phyloP scores from a whole-genome alignment of 2,888 invertebrate species.

The Lithophane socia region DNA sequence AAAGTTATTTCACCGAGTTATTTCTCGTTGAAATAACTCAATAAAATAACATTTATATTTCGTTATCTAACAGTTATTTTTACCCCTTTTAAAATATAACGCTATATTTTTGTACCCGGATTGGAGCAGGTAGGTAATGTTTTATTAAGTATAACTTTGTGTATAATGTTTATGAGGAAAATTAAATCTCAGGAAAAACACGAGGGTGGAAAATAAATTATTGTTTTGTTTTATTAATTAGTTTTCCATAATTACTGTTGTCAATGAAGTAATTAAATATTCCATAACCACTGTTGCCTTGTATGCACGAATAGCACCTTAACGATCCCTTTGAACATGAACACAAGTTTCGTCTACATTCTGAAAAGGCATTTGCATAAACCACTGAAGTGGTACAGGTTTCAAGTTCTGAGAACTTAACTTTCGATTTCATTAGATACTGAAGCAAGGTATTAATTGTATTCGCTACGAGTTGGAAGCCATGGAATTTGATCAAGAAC shows the following conservation, averaged over 20 bases:
- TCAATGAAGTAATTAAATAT: background rate
- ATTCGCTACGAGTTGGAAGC: background rate
- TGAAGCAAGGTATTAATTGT: background rate
- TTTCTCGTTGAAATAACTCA: background rate
- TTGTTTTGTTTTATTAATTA: background rate
- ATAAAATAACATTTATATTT: no score
- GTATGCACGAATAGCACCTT: background rate
- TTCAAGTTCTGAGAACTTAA: conserved; percentile 4
- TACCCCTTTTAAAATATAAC: background rate
- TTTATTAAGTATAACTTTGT: conserved; percentile 63
- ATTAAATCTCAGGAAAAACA: conserved; percentile 20
- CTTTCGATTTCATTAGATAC: conserved; percentile 3
- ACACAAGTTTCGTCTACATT: background rate
- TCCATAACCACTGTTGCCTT: background rate
- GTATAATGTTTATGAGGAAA: conserved; percentile 54
- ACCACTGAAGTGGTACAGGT: conserved; percentile 7
- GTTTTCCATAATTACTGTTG: background rate
- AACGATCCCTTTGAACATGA: conserved; percentile 5
- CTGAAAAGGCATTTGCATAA: conserved; percentile 19
- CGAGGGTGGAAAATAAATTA: background rate
- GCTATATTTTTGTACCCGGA: background rate
- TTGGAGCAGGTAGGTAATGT: conserved; percentile 33
- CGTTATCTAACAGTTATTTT: no score
- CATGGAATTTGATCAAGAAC: background rate
- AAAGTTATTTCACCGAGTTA: background rate